A percentile compares a stretch with the other conserved stretches of the same genome.
Conservation (phyloP, 2,888 invertebrate species). For the Mycogona germanica region DNA sequence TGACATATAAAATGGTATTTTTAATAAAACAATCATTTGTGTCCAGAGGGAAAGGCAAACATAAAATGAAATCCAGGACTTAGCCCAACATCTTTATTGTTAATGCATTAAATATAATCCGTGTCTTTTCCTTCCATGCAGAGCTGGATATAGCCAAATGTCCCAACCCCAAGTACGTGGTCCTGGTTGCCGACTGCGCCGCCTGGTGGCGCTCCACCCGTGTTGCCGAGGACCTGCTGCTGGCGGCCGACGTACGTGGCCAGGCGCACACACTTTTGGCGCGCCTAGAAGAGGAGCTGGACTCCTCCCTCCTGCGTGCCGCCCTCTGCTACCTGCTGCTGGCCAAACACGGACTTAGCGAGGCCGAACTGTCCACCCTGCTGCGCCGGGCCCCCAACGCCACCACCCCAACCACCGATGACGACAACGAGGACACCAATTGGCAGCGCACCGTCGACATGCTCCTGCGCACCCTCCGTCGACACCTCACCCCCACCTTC, state of each 20-base stretch:
- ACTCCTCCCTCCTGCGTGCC: slow-evolving; percentile 37
- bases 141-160: not conserved
- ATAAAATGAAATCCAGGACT: too few relatives aligned
- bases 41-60: too few relatives aligned
- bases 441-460: not conserved
- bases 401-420: not conserved
- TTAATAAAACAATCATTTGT: too few relatives aligned
- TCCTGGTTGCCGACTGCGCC: slow-evolving; percentile 30
- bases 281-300: slow-evolving; percentile 52
- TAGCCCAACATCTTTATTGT: too few relatives aligned
- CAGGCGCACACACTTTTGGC: slow-evolving; percentile 55
- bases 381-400: not conserved
- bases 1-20: too few relatives aligned
- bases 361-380: slow-evolving; percentile 45
- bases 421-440: not conserved
- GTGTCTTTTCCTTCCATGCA: not conserved
- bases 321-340: slow-evolving; percentile 60
- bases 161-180: slow-evolving; percentile 13
- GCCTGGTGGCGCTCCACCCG: slow-evolving; percentile 27
- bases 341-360: slow-evolving; percentile 62
- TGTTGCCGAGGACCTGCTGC: slow-evolving; percentile 42
- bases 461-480: not conserved
- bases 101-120: too few relatives aligned
- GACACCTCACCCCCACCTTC: not conserved
- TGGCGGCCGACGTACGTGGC: slow-evolving; percentile 44